These are phyloP conservation scores for Aythya baeri DNA, from an alignment of 2,113 vertebrate species.

Conservation along the genomic window DNA sequence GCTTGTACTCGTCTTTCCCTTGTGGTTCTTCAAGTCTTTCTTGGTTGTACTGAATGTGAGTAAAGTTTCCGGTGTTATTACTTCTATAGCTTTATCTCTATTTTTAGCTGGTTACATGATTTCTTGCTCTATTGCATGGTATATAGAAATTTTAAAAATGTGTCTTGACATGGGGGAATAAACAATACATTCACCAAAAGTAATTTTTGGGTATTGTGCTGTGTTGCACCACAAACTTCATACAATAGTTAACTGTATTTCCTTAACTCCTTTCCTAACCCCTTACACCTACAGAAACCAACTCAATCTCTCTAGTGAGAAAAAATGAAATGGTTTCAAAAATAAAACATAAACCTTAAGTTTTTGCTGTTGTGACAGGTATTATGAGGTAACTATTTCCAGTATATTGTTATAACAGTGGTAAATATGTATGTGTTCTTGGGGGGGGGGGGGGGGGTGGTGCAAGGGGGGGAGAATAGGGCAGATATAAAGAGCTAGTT, in stretches of 20 bases:
- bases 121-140: not conserved
- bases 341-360: not conserved
- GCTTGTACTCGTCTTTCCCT: not conserved
- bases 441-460: too few species aligned
- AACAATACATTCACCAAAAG: not conserved
- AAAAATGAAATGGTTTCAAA: not conserved
- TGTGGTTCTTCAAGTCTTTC: not conserved
- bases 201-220: not conserved
- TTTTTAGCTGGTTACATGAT: not conserved
- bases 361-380: not conserved
- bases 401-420: not conserved
- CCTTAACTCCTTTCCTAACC: not conserved
- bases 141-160: not conserved
- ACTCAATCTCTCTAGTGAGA: not conserved
- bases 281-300: not conserved
- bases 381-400: not conserved
- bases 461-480: not conserved
- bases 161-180: not conserved
- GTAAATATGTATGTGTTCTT: not conserved
- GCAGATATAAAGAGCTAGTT: not conserved
- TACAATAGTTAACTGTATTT: not conserved
- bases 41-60: not conserved
- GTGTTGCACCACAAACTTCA: not conserved
- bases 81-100: not conserved
- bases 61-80: not conserved